Evolutionary conservation across 2,797 vertebrate species (phyloP), one percentile per base, ranked within the genome.

Genomic region (Acridotheres tristis): DNA sequence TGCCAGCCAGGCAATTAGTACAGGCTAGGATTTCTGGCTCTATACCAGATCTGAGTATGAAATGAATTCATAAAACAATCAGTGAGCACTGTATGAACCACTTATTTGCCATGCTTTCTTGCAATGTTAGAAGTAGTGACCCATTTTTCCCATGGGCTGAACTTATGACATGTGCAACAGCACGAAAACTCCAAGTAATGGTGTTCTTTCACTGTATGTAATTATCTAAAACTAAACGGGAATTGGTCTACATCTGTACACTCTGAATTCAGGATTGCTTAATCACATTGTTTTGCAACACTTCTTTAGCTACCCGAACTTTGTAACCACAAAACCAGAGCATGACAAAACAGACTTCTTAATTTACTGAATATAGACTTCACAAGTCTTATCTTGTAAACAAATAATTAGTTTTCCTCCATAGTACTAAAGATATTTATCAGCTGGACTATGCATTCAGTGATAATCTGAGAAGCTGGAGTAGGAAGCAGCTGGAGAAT

Each of bases 271-370:
- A n/a, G 5, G 58, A 88, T 94, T 94, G 80, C 73, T 59, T 81
- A 86, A 86, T 50, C 30, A 30, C 11, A 19, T 10, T 85, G n/a
- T 88, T 93, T 79, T 45, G 51, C 53, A 88, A 87, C 32, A 73
- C 47, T 84, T 66, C 62, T 89, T 90, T 76, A 72, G 54, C 66
- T 81, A 81, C 23, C 7, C 55, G 89, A 74, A 75, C 62, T 80
- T 84, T 93, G 66, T 86, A 69, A 94, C 85, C 83, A 57, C 93
- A 88, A 88, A 92, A 63, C 76, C 69, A 50, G 25, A 82, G 42
- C 15, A 58, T 87, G 63, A 94, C 43, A 51, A 79, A 89, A 89
- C 1, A 5, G 58, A 57, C 71, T 88, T 82, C 54, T 18, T 45
- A 62, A 67, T 78, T 50, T 61, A 48, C 20, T 2, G 0, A 78